Evolutionary conservation across 1,140 invertebrate species (phyloP).

Genomic region (Caenorhabditis remanei): DNA sequence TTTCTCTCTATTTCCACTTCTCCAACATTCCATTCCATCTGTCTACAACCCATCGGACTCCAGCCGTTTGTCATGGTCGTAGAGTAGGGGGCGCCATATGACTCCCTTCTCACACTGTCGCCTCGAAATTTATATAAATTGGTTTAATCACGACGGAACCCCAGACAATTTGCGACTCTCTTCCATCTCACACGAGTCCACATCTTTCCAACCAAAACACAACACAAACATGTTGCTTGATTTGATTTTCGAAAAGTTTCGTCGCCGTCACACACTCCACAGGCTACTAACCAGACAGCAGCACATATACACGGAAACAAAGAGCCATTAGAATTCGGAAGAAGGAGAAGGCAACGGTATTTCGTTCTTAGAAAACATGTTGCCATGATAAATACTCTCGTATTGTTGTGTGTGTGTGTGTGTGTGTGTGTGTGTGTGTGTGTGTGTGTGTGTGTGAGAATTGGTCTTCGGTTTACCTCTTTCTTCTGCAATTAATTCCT

Average conservation of each 20-base stretch:
- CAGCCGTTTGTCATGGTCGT: background rate
- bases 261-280: background rate
- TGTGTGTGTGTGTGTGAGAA: background rate
- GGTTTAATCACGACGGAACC: background rate
- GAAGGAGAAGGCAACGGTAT: background rate
- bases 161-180: background rate
- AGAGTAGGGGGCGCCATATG: background rate
- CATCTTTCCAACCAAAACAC: background rate
- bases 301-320: background rate
- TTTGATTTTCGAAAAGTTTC: slow-evolving; percentile 2
- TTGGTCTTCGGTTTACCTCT: background rate
- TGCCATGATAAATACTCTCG: slow-evolving; percentile 33
- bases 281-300: too few species aligned
- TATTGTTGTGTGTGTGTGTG: background rate
- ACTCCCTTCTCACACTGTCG: background rate
- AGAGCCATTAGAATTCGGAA: slow-evolving; percentile 26
- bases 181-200: too few species aligned
- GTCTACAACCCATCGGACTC: background rate
- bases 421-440: too few species aligned
- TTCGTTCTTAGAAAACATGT: background rate
- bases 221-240: background rate
- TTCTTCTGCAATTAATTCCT: too few species aligned
- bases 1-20: background rate
- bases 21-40: background rate
- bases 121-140: background rate